phyloP scores from a whole-genome alignment of 2,888 invertebrate species.

The Lasius platythorax region DNA sequence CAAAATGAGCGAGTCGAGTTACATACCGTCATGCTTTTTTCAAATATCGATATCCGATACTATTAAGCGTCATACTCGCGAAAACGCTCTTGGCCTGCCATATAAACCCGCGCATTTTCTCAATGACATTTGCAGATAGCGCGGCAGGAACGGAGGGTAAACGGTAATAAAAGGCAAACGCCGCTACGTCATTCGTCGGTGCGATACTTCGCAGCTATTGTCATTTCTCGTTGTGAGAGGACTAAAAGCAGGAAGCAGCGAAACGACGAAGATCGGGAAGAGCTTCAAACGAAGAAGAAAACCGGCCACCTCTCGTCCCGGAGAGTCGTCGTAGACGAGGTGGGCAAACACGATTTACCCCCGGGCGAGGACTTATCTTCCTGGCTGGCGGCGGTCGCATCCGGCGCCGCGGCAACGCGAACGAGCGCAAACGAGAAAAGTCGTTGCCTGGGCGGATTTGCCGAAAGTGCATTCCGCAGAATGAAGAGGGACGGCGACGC shows the following conservation, averaged over 20 bases:
- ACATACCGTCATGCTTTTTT: not conserved
- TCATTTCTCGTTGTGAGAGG: conserved; percentile 46
- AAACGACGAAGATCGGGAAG: not conserved
- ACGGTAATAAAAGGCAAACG: conserved; percentile 40
- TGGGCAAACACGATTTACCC: conserved; percentile 74
- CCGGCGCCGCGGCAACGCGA: conserved; percentile 36
- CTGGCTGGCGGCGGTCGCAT: conserved; percentile 55
- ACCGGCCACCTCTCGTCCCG: conserved; percentile 44
- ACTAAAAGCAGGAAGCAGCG: conserved; percentile 34
- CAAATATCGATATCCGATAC: conserved; percentile 25
- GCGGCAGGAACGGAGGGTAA: not conserved
- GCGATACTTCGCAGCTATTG: conserved; percentile 56
- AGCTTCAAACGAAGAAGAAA: conserved; percentile 41
- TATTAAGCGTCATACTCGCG: not conserved
- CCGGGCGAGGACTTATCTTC: conserved; percentile 67
- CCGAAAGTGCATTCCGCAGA: conserved; percentile 60
- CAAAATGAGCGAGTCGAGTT: not conserved
- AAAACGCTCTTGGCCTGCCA: not conserved
- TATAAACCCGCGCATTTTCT: conserved; percentile 12
- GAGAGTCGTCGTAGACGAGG: conserved; percentile 50
- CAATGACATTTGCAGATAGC: conserved; percentile 29
- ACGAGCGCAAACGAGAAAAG: conserved; percentile 69
- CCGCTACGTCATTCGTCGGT: conserved; percentile 45
- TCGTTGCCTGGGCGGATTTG: conserved; percentile 71
- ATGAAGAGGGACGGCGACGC: conserved; percentile 61